phyloP scores from a whole-genome alignment of 2,888 invertebrate species.

The Leucoma salicis region DNA sequence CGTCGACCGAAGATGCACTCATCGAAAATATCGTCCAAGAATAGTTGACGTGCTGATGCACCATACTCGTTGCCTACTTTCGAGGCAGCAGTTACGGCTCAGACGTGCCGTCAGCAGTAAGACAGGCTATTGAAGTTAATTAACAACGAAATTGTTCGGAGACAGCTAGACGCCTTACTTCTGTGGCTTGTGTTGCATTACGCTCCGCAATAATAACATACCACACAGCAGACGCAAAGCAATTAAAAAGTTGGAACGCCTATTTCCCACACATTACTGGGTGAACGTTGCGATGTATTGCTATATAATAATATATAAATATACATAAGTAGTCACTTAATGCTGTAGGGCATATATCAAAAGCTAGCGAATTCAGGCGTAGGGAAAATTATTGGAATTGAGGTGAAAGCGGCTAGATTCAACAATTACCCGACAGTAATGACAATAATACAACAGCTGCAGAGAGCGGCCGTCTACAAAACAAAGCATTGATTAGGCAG shows the following conservation, averaged over 20 bases:
- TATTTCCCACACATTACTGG: constrained; percentile 70
- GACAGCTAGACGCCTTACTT: constrained; percentile 79
- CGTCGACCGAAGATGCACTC: constrained; percentile 51
- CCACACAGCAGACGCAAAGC: constrained; percentile 53
- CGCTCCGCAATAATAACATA: constrained; percentile 70
- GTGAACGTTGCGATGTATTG: constrained; percentile 54
- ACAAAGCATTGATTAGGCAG: constrained; percentile 37
- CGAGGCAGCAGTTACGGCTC: constrained; percentile 55
- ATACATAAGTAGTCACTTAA: too few species aligned
- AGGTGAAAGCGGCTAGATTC: constrained; percentile 59
- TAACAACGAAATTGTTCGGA: constrained; percentile 72
- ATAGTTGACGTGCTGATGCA: constrained; percentile 46
- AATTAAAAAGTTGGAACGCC: constrained; percentile 67
- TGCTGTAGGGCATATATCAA: constrained; percentile 36
- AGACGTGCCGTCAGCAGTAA: constrained; percentile 57
- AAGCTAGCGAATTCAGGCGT: constrained; percentile 42
- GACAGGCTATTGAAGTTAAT: constrained; percentile 65
- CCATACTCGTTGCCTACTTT: constrained; percentile 60
- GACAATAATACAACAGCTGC: constrained; percentile 48
- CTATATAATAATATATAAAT: constrained; percentile 28
- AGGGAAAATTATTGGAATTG: constrained; percentile 54
- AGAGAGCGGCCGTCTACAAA: constrained; percentile 46
- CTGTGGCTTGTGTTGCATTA: constrained; percentile 61
- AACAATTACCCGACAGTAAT: constrained; percentile 55
- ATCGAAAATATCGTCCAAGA: constrained; percentile 50